Evolutionary conservation across 1,140 invertebrate species (phyloP), one percentile per base, ranked within the genome.

Genomic region (Cepaea nemoralis): DNA sequence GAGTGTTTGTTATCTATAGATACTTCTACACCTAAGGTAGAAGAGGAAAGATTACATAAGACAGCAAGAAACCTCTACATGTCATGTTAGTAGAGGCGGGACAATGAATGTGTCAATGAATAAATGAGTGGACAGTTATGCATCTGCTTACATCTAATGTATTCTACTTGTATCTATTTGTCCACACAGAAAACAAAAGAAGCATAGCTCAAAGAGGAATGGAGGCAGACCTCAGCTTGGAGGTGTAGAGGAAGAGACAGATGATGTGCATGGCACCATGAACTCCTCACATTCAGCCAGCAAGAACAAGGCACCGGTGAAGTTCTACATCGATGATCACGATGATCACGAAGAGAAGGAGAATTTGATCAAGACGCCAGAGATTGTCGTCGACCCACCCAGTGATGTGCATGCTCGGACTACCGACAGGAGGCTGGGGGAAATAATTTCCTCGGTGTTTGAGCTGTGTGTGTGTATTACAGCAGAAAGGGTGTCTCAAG

Each of bases 261-360:
- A 84, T 42, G 79, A 82, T 5, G 66, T 45, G 39, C 71, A 55
- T 10, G 63, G 48, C 3, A 39, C 31, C 8, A 8, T 39, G 55
- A 48, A 70, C 5, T 22, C 27, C 14, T 48, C 71, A 40, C 45
- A 27, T 66, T 77, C 78, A 42, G 77, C 82, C 63, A 74, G 33
- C 67, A 88, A 87, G 78, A 86, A 84, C 71, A 81, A 82, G 24
- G 76, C 82, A 31, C 85, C 85, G 2, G 85, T 86, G 39, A 84
- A 83, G 76, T 88, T 88, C 73, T 88, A 88, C 83, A 88, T 88
- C 27, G 87, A 88, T 40, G 87, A 88, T 12, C 82, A 83, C 45
- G 83, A 83, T n/a, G 83, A 84, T 33, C 82, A 85, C 39, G 81
- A 80, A 8, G 87, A 88, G 74, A 88, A 85, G 37, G 87, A 88